Evolutionary conservation across 1,140 invertebrate species (phyloP).

Genomic region (Drosophila fuyamai): DNA sequence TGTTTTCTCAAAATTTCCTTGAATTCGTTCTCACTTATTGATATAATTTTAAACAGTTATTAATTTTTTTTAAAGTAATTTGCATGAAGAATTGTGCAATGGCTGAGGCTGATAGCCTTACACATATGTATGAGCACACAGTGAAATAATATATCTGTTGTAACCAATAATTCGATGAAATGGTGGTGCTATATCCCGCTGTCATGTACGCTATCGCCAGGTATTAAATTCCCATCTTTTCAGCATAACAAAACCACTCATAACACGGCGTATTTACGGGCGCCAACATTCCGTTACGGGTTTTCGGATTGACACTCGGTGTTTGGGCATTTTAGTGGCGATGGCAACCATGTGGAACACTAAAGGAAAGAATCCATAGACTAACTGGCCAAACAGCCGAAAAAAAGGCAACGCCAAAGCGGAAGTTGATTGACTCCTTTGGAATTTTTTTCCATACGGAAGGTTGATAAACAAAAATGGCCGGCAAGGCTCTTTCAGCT

Average conservation of each 20-base stretch:
- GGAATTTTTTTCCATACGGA: conserved; percentile 61
- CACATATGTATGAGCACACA: no score
- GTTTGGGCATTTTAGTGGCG: conserved; percentile 32
- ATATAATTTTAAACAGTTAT: no score
- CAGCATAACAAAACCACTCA: neutral
- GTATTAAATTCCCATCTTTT: neutral
- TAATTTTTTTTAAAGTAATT: no score
- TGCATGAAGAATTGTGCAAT: neutral
- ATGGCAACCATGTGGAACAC: conserved; percentile 23
- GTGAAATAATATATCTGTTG: neutral
- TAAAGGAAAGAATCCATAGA: neutral
- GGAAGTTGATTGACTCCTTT: conserved; percentile 79
- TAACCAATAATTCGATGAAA: neutral
- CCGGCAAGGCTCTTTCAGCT: conserved; percentile 29
- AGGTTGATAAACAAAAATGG: conserved; percentile 79
- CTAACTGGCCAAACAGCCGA: conserved; percentile 19
- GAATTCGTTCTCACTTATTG: no score
- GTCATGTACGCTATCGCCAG: conserved; percentile 4
- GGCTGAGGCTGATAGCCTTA: no score
- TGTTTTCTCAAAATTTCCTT: no score
- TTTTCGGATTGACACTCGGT: conserved; percentile 31
- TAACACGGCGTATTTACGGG: neutral
- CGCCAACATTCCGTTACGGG: conserved; percentile 36
- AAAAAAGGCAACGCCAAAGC: conserved; percentile 26
- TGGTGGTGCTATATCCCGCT: neutral